These are phyloP conservation scores for Galemys pyrenaicus DNA, from an alignment of 2,113 vertebrate species.

Conservation along the genomic window DNA sequence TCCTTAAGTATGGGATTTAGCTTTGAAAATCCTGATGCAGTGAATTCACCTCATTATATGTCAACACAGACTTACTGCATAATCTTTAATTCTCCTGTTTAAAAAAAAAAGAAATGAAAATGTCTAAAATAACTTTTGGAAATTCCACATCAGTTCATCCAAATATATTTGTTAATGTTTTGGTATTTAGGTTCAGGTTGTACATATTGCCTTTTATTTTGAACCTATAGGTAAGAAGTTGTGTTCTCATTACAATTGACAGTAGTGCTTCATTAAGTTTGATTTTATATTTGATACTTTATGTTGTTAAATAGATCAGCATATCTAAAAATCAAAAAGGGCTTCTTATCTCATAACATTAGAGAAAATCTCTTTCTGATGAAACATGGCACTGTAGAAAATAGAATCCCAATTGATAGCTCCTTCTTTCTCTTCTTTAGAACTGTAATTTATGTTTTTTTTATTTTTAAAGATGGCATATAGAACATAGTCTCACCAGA, in stretches of 20 bases:
- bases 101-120: slow-evolving; percentile 26
- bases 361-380: background rate
- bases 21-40: slow-evolving; percentile 40
- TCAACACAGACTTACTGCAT: slow-evolving; percentile 63
- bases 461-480: background rate
- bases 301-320: background rate
- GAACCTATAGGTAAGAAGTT: background rate
- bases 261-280: background rate
- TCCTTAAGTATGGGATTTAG: slow-evolving; percentile 63
- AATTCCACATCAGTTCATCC: background rate
- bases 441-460: background rate
- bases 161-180: background rate
- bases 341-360: background rate
- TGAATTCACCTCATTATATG: slow-evolving; percentile 56
- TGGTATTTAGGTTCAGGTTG: background rate
- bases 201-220: background rate
- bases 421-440: background rate
- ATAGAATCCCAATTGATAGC: background rate
- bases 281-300: background rate
- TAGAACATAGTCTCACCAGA: background rate
- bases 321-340: background rate
- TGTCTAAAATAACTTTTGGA: slow-evolving; percentile 8
- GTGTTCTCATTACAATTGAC: background rate
- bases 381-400: background rate
- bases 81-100: slow-evolving; percentile 66